A percentile compares a stretch with the other conserved stretches of the same genome.
phyloP scores from a whole-genome alignment of 2,888 invertebrate genomes.

The Strigamia maritima region DNA sequence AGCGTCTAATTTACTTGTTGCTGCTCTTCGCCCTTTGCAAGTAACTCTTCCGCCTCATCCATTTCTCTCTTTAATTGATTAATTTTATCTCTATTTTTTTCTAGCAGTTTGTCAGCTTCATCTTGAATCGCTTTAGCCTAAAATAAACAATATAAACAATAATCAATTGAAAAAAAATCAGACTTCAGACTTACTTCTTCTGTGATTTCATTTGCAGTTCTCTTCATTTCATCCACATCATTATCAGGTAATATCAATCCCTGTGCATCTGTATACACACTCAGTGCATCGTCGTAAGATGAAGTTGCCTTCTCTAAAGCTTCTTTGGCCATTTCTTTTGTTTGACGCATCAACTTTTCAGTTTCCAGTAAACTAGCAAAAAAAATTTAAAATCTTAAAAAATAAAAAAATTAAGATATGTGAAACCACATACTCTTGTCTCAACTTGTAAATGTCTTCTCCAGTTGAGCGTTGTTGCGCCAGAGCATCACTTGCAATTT shows the following conservation, averaged over 20 bases:
- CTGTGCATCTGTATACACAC: constrained; percentile 73
- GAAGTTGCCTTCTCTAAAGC: constrained; percentile 70
- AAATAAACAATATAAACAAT: not conserved
- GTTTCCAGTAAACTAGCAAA: constrained; percentile 60
- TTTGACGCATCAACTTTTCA: constrained; percentile 67
- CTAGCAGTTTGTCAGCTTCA: constrained; percentile 67
- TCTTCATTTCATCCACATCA: constrained; percentile 66
- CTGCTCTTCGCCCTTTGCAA: constrained; percentile 61
- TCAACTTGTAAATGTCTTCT: constrained; percentile 45
- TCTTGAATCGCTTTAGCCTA: constrained; percentile 57
- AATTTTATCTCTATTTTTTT: constrained; percentile 56
- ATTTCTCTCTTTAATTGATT: constrained; percentile 62
- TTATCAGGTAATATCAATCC: constrained; percentile 74
- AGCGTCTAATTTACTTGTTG: constrained; percentile 56
- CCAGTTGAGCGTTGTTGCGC: constrained; percentile 68
- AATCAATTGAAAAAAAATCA: not conserved
- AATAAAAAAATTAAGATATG: constrained; percentile 31
- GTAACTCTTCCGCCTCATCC: constrained; percentile 53
- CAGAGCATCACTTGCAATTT: constrained; percentile 73
- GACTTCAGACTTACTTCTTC: not conserved
- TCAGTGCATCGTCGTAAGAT: constrained; percentile 77
- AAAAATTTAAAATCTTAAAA: constrained; percentile 40
- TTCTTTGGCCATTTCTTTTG: constrained; percentile 68
- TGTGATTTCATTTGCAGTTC: constrained; percentile 66
- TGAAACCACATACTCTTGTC: constrained; percentile 55